A percentile compares a stretch with the other conserved stretches of the same genome.
phyloP scores from a whole-genome alignment of 2,113 vertebrate genomes.

The Ailuropoda melanoleuca region DNA sequence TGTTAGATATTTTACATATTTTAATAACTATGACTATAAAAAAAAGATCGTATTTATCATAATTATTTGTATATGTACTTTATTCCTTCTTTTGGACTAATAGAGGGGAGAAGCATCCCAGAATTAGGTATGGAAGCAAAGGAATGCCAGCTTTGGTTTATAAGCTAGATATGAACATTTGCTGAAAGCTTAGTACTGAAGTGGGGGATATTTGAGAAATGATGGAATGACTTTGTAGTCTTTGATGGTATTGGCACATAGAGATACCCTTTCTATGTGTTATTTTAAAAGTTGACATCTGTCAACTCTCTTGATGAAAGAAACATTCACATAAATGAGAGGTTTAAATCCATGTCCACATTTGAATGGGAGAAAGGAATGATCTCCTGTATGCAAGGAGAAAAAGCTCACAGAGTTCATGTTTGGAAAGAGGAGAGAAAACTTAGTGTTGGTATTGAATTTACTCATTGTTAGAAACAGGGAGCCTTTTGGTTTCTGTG shows the following conservation, averaged over 20 bases:
- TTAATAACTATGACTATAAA: not conserved
- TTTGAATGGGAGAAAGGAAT: conserved; percentile 21
- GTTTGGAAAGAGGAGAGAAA: not conserved
- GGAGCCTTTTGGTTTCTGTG: not conserved
- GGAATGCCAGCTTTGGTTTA: not conserved
- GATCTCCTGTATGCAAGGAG: not conserved
- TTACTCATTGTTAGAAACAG: not conserved
- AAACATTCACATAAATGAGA: not conserved
- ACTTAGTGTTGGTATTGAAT: not conserved
- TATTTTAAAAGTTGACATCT: conserved; percentile 43
- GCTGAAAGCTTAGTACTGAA: not conserved
- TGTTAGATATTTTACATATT: not conserved
- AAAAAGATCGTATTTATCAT: not conserved
- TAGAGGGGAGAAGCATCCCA: not conserved
- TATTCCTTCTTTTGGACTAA: not conserved
- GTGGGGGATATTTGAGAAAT: not conserved
- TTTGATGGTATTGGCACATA: conserved; percentile 18
- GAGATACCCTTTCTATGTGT: not conserved
- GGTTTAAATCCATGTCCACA: not conserved
- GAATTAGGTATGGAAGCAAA: not conserved
- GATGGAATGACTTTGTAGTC: conserved; percentile 9
- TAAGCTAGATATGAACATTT: not conserved
- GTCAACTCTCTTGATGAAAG: conserved; percentile 24
- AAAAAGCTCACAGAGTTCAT: not conserved
- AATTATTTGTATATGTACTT: not conserved